Evolutionary conservation across 2,113 vertebrate species (phyloP).

Genomic region (Sinocyclocheilus maitianheensis): DNA sequence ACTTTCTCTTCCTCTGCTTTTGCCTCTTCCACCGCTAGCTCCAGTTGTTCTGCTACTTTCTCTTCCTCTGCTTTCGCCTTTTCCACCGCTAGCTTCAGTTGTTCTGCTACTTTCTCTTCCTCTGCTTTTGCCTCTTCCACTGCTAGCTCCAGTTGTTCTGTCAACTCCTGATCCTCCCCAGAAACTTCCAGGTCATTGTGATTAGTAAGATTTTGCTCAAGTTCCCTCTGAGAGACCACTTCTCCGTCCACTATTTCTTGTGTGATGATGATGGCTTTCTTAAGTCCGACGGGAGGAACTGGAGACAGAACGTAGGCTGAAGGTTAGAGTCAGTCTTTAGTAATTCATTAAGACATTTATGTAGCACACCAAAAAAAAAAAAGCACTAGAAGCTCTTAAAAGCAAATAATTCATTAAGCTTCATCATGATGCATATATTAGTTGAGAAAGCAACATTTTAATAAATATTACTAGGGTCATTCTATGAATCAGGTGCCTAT

Average conservation of each 20-base stretch:
- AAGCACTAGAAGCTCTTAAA: background rate
- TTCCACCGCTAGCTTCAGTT: background rate
- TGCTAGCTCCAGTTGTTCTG: background rate
- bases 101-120: background rate
- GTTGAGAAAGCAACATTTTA: background rate
- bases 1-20: background rate
- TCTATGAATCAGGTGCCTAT: conserved; percentile 1
- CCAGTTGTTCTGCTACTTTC: background rate
- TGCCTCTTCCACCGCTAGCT: background rate
- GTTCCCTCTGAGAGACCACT: conserved; percentile 56
- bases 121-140: background rate
- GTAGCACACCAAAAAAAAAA: background rate
- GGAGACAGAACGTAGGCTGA: conserved; percentile 2
- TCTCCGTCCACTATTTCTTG: conserved; percentile 54
- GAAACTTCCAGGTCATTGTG: background rate
- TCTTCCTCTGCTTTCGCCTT: background rate
- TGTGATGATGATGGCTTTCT: conserved; percentile 53
- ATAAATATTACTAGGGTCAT: background rate
- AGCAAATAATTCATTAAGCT: background rate
- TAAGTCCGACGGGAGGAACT: conserved; percentile 54
- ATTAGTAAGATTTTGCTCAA: conserved; percentile 65
- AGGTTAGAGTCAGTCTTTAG: background rate
- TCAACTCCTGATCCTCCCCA: background rate
- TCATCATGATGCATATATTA: background rate
- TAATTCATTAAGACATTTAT: background rate